These are phyloP conservation scores for Polymixis flavicincta DNA, from an alignment of 2,888 invertebrate species.

Conservation along the genomic window DNA sequence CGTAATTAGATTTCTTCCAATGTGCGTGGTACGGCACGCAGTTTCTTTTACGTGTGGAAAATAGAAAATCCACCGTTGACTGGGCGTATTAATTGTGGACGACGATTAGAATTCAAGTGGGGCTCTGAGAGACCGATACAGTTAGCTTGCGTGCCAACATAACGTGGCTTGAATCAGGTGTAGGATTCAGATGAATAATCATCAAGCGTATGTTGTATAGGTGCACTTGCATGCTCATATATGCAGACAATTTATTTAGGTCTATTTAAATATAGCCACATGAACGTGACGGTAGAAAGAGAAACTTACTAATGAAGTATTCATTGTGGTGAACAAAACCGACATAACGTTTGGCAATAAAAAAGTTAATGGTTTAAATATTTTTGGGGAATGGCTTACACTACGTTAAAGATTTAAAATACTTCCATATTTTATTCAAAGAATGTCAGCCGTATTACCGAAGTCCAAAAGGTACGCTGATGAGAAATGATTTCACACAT, in stretches of 20 bases:
- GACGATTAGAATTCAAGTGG: conserved; percentile 87
- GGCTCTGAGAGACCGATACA: conserved; percentile 84
- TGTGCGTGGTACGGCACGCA: conserved; percentile 82
- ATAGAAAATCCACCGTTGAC: conserved; percentile 90
- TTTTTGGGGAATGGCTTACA: neutral
- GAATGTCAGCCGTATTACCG: neutral
- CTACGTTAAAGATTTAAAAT: neutral
- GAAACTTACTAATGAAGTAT: conserved; percentile 81
- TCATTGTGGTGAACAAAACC: conserved; percentile 51
- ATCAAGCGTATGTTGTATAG: conserved; percentile 64
- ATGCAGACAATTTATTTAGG: conserved; percentile 75
- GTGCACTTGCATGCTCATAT: conserved; percentile 75
- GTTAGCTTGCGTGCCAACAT: conserved; percentile 87
- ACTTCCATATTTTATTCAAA: neutral
- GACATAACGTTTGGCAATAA: conserved; percentile 47
- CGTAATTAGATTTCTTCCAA: conserved; percentile 86
- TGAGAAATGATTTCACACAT: neutral
- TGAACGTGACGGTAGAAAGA: conserved; percentile 75
- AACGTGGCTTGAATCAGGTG: conserved; percentile 86
- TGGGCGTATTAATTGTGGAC: conserved; percentile 89
- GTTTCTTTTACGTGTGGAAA: conserved; percentile 91
- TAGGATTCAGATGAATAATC: conserved; percentile 78
- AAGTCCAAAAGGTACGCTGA: neutral
- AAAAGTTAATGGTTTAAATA: conserved; percentile 16
- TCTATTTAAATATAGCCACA: conserved; percentile 72